phyloP scores from a whole-genome alignment of 2,113 vertebrate genomes.

The Cochlearius cochlearius region DNA sequence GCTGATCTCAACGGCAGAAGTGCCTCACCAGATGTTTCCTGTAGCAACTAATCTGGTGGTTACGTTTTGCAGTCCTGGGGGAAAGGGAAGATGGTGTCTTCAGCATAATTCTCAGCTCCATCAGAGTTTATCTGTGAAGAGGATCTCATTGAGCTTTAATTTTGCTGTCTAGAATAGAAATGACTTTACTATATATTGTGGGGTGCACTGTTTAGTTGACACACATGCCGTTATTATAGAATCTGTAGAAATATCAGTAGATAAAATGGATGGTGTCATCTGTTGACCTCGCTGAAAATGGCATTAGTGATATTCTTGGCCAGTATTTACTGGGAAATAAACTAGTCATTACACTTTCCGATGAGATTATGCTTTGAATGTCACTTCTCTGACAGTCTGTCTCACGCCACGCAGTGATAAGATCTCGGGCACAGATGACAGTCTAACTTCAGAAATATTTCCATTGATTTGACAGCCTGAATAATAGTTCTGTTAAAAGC shows the following conservation, averaged over 20 bases:
- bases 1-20: neutral
- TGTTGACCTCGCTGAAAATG: neutral
- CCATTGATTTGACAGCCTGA: conserved; percentile 13
- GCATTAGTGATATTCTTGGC: neutral
- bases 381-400: conserved; percentile 30
- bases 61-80: neutral
- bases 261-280: conserved; percentile 6
- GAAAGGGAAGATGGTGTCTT: neutral
- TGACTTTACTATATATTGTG: neutral
- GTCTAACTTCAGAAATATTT: conserved; percentile 24
- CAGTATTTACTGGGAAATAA: conserved; percentile 30
- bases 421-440: conserved; percentile 33
- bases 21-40: neutral
- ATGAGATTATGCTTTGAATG: conserved; percentile 34
- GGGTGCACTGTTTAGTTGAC: neutral
- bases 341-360: conserved; percentile 20
- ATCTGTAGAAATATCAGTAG: neutral
- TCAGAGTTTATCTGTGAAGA: neutral
- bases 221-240: neutral
- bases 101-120: neutral
- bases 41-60: neutral
- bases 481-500: conserved; percentile 16
- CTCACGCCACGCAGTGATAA: neutral
- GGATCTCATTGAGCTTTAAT: neutral
- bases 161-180: neutral